Conservation (phyloP, 2,113 vertebrate genomes). For the Dermatemys mawii region DNA sequence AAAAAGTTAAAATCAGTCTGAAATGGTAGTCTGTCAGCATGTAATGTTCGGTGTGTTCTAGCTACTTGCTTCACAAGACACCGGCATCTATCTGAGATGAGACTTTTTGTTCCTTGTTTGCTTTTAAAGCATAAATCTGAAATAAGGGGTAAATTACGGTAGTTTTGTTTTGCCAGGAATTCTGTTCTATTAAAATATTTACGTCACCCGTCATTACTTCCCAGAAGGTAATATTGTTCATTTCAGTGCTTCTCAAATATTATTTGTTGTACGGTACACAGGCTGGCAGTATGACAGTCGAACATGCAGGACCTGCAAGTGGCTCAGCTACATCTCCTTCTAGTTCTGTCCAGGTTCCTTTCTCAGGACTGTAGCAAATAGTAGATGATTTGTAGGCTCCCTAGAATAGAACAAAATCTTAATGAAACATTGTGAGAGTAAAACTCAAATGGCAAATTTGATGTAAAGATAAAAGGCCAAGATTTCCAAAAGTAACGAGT, state of each 20-base stretch:
- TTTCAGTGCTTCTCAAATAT: constrained; percentile 36
- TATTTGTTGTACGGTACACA: constrained; percentile 98
- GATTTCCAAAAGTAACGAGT: accelerated
- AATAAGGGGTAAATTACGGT: constrained; percentile 62
- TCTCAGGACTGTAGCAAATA: constrained; percentile 98
- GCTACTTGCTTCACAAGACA: constrained; percentile 63
- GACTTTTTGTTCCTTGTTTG: constrained; percentile 53
- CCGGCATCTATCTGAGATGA: constrained; percentile 64
- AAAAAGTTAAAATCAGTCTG: constrained; percentile 75
- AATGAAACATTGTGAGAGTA: background rate
- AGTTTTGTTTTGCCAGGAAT: constrained; percentile 60
- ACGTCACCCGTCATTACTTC: constrained; percentile 71
- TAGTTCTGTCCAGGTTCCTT: constrained; percentile 96
- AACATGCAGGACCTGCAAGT: constrained; percentile 94
- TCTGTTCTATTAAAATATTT: constrained; percentile 54
- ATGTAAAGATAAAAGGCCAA: background rate
- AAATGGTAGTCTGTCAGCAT: constrained; percentile 74
- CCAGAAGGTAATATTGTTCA: constrained; percentile 55
- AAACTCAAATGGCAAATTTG: background rate
- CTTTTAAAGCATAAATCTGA: constrained; percentile 73
- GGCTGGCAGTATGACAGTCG: constrained; percentile 93
- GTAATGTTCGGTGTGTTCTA: constrained; percentile 64
- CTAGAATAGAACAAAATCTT: constrained; percentile 76
- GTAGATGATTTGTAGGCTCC: constrained; percentile 99
- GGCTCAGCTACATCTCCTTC: constrained; percentile 98